A percentile compares a stretch with the other conserved stretches of the same genome.
phyloP scores from a whole-genome alignment of 1,140 invertebrate genomes.

The Danaus plexippus region DNA sequence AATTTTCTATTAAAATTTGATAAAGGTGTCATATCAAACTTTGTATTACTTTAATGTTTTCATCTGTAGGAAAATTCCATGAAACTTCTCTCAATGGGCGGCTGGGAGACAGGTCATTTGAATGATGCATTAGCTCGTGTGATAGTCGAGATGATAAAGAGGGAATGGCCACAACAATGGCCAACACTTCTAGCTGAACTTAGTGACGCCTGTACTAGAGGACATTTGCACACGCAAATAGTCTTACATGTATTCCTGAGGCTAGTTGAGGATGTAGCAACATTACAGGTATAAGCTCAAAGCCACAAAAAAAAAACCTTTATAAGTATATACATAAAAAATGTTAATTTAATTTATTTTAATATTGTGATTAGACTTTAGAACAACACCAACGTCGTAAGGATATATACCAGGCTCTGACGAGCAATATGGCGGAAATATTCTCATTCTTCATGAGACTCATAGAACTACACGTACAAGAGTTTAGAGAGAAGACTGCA shows the following conservation, averaged over 20 bases:
- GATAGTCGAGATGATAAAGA: slow-evolving; percentile 94
- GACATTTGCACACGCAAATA: slow-evolving; percentile 88
- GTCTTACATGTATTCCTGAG: slow-evolving; percentile 89
- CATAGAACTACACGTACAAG: slow-evolving; percentile 83
- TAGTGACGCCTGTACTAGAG: slow-evolving; percentile 82
- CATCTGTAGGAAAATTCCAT: slow-evolving; percentile 81
- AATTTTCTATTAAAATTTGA: background rate
- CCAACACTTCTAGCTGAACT: slow-evolving; percentile 86
- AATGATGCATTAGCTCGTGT: slow-evolving; percentile 91
- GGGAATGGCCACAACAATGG: slow-evolving; percentile 98
- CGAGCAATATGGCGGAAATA: slow-evolving; percentile 87
- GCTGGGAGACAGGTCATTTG: slow-evolving; percentile 80
- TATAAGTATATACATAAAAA: too few relatives aligned
- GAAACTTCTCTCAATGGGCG: slow-evolving; percentile 82
- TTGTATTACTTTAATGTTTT: background rate
- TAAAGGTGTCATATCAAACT: background rate
- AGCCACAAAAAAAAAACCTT: too few relatives aligned
- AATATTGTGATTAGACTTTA: slow-evolving; percentile 72
- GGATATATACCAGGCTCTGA: slow-evolving; percentile 90
- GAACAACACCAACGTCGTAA: slow-evolving; percentile 88
- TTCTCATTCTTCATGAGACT: slow-evolving; percentile 87
- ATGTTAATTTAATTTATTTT: too few relatives aligned
- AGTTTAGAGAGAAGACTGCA: slow-evolving; percentile 77
- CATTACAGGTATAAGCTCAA: slow-evolving; percentile 75
- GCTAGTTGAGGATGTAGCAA: slow-evolving; percentile 91